phyloP scores from a whole-genome alignment of 2,797 vertebrate species.

The Gadopsis marmoratus region DNA sequence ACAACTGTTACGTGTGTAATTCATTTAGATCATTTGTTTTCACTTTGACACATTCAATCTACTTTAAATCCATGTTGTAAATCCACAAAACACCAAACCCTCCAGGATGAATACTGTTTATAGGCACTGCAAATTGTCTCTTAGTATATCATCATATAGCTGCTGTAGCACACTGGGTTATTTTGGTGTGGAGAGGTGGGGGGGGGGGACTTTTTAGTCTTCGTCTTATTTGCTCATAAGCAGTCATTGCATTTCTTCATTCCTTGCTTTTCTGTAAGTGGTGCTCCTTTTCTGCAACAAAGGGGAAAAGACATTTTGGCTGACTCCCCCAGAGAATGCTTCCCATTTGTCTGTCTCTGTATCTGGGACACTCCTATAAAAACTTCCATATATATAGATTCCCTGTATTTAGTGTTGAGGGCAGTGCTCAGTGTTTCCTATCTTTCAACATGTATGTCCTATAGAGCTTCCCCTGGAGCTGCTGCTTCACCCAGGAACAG shows the following conservation, averaged over 20 bases:
- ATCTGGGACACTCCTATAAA: slow-evolving; percentile 4
- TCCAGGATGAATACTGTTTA: background rate
- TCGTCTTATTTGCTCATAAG: background rate
- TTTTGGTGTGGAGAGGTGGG: background rate
- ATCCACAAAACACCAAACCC: background rate
- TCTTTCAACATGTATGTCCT: slow-evolving; percentile 64
- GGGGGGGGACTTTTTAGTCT: background rate
- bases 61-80: background rate
- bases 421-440: slow-evolving; percentile 44
- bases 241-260: background rate
- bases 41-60: background rate
- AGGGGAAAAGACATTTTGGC: background rate
- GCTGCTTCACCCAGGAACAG: slow-evolving; percentile 63
- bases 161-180: background rate
- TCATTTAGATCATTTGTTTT: background rate
- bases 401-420: slow-evolving; percentile 46
- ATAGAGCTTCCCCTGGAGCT: slow-evolving; percentile 51
- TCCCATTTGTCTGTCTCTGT: background rate
- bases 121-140: background rate
- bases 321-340: background rate
- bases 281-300: background rate
- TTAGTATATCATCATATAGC: background rate
- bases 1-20: background rate
- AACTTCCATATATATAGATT: slow-evolving; percentile 20
- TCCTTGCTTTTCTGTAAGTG: background rate